These are phyloP conservation scores for Mercenaria mercenaria DNA, from an alignment of 1,140 invertebrate species.

Conservation along the genomic window DNA sequence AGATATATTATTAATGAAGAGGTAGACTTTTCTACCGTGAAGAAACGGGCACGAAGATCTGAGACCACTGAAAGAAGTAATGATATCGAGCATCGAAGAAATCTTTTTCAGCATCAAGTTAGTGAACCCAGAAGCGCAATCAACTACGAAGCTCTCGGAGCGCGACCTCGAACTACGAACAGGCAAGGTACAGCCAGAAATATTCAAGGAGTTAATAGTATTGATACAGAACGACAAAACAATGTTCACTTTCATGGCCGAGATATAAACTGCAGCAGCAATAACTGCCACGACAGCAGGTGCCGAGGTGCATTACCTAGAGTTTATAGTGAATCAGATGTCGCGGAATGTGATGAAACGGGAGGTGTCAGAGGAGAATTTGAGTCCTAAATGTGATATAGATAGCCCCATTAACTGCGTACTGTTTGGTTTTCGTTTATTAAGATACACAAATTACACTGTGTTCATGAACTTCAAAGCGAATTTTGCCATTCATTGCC, in stretches of 20 bases:
- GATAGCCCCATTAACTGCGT: no score
- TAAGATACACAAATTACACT: no score
- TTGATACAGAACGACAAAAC: neutral
- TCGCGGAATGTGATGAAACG: neutral
- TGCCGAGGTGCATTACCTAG: neutral
- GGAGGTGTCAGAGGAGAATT: neutral
- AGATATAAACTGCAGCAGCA: neutral
- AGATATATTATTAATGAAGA: neutral
- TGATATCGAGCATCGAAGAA: no score
- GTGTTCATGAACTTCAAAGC: no score
- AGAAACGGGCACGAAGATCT: no score
- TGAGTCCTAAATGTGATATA: no score
- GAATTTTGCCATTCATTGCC: no score
- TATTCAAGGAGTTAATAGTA: neutral
- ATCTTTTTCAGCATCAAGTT: no score
- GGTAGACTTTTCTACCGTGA: neutral
- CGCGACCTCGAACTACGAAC: neutral
- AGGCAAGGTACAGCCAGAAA: neutral
- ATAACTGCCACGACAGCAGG: neutral
- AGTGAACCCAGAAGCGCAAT: no score
- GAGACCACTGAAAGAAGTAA: no score
- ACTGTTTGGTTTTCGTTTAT: no score
- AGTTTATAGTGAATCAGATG: neutral
- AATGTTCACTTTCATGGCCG: no score
- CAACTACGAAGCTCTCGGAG: neutral